Conservation (phyloP, 2,797 vertebrate genomes). For the Melanotaenia boesemani region DNA sequence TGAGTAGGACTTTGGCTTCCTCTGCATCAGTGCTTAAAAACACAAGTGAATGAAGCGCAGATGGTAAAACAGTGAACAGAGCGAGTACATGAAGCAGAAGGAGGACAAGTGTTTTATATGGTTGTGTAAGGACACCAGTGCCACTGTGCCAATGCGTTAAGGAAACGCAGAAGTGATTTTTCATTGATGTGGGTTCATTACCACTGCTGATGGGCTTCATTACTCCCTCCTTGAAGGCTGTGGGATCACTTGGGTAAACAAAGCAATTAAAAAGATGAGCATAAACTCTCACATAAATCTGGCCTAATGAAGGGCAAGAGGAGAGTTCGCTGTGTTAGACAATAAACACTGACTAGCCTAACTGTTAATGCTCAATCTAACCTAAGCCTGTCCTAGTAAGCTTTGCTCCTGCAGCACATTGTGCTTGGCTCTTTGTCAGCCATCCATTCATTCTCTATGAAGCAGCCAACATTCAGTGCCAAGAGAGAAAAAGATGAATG, state of each 20-base stretch:
- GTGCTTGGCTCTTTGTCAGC: conserved; percentile 61
- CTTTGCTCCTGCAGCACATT: conserved; percentile 47
- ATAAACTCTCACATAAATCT: conserved; percentile 80
- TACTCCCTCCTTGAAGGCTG: conserved; percentile 76
- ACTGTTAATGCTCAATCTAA: conserved; percentile 72
- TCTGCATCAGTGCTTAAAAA: conserved; percentile 92
- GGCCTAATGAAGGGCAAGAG: conserved; percentile 79
- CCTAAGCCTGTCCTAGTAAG: conserved; percentile 73
- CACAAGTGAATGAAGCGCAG: conserved; percentile 11
- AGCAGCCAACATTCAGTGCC: conserved; percentile 45
- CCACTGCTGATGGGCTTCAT: conserved; percentile 77
- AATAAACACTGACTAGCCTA: conserved; percentile 72
- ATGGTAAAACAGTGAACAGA: conserved; percentile 18
- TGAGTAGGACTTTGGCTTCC: conserved; percentile 96
- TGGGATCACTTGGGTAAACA: conserved; percentile 81
- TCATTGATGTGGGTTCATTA: conserved; percentile 80
- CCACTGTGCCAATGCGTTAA: conserved; percentile 41
- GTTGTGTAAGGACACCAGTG: conserved; percentile 53
- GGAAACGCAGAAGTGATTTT: conserved; percentile 73
- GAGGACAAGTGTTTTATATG: conserved; percentile 54
- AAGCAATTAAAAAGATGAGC: conserved; percentile 78
- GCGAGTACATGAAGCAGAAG: conserved; percentile 39
- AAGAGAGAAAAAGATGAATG: conserved; percentile 62
- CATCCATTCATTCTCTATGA: conserved; percentile 57
- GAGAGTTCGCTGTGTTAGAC: conserved; percentile 65